Evolutionary conservation across 2,113 vertebrate genomes (phyloP).

Genomic region (Strix uralensis): DNA sequence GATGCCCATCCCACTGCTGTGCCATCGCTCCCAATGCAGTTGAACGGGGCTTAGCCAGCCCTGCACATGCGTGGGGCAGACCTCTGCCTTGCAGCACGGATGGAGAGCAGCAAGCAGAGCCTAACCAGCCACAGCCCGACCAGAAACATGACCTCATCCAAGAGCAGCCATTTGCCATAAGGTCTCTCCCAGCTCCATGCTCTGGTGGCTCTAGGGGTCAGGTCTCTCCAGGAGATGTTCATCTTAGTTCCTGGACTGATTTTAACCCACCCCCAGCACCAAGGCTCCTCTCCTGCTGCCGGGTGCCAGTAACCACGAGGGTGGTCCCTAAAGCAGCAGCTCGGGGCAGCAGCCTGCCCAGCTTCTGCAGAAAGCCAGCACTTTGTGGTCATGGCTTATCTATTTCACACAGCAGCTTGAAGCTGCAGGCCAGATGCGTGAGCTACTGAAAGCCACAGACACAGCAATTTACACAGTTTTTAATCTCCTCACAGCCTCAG

Average conservation of each 20-base stretch:
- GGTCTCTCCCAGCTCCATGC: not conserved
- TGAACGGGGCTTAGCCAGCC: not conserved
- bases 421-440: not conserved
- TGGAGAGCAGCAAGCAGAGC: not conserved
- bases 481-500: not conserved
- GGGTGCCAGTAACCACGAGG: not conserved
- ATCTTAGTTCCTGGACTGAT: not conserved
- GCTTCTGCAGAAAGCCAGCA: not conserved
- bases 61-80: fast-evolving
- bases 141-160: not conserved
- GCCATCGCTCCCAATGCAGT: not conserved
- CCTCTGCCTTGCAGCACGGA: not conserved
- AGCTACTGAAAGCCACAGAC: not conserved
- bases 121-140: not conserved
- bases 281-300: not conserved
- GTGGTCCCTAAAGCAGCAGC: not conserved
- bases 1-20: not conserved
- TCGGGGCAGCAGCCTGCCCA: not conserved
- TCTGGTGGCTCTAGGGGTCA: not conserved
- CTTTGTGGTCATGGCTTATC: not conserved
- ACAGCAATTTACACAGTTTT: not conserved
- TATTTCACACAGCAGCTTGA: not conserved
- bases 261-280: not conserved
- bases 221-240: not conserved
- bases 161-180: not conserved